Evolutionary conservation across 2,113 vertebrate genomes (phyloP), one percentile per base, ranked within the genome.

Genomic region (Hepsetus odoe): DNA sequence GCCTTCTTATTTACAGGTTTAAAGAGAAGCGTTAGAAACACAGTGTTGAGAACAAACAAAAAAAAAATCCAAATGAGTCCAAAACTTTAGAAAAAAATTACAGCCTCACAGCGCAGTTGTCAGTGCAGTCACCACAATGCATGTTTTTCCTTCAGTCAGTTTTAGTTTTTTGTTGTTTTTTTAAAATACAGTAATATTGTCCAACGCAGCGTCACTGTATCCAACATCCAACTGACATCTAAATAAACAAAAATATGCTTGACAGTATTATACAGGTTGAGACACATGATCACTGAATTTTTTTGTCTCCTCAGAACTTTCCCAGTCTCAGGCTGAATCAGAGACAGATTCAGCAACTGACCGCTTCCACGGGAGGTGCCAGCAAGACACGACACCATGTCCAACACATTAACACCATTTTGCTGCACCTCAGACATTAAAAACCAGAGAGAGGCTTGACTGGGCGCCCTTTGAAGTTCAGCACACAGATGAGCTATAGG

Each of bases 1-100:
- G 85, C 87, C 87, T 89, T 90, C 78, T 88, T 98, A 98, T 98
- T 94, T 97, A 98, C 96, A 98, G 72, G 90, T 91, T 94, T 93
- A 92, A 86, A 95, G 95, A 96, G 94, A 96, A 96, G 94, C 92
- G 90, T 94, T 94, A 96, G 84, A 90, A 93, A 93, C 90, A 91
- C 90, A 92, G 91, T 92, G 91, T 91, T 90, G 88, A 89, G 87
- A 92, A 92, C 88, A 90, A 91, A 90, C 84, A 64, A 58, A 72
- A 76, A 26, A 75, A 70, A 91, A 87, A 85, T 87, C 80, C 82
- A 88, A 90, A 89, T 83, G 85, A 90, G 87, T 89, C 85, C 78
- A 88, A 83, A 90, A 84, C 79, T 81, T 91, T 86, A 87, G 83
- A 91, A 91, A 91, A 91, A 86, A 81, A 89, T 85, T 87, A 85